phyloP scores from a whole-genome alignment of 2,888 invertebrate species.

The Drosophila pseudotalamancana region DNA sequence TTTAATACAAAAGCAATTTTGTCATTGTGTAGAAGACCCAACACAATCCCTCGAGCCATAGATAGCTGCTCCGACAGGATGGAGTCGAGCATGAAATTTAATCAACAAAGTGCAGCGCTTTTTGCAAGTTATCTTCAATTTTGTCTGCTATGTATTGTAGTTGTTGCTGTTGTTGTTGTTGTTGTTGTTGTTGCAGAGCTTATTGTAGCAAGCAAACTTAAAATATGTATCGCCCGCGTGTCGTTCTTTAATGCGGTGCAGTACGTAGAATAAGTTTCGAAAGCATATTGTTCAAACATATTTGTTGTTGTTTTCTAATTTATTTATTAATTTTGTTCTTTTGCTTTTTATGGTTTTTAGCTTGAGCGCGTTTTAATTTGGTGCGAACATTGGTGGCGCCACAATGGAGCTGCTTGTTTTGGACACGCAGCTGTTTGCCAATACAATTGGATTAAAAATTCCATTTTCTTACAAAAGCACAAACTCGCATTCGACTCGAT shows the following conservation, averaged over 20 bases:
- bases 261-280: not conserved
- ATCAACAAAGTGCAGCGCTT: slow-evolving; percentile 73
- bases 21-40: slow-evolving; percentile 13
- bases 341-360: not conserved
- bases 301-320: slow-evolving; percentile 51
- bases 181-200: slow-evolving; percentile 21
- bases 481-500: slow-evolving; percentile 33
- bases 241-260: slow-evolving; percentile 49
- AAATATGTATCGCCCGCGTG: slow-evolving; percentile 71
- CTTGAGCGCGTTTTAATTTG: slow-evolving; percentile 23
- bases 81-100: slow-evolving; percentile 70
- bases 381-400: slow-evolving; percentile 33
- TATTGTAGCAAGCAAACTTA: slow-evolving; percentile 49
- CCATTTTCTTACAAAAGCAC: slow-evolving; percentile 67
- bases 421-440: slow-evolving; percentile 45
- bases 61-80: slow-evolving; percentile 23
- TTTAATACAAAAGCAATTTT: slow-evolving; percentile 56
- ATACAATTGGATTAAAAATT: slow-evolving; percentile 80
- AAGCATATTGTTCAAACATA: slow-evolving; percentile 44
- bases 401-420: slow-evolving; percentile 36
- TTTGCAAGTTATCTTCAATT: slow-evolving; percentile 45
- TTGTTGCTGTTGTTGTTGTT: slow-evolving; percentile 1
- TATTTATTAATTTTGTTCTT: slow-evolving; percentile 63
- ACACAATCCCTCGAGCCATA: not conserved
- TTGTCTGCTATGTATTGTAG: slow-evolving; percentile 13